These are phyloP conservation scores for Dendroctonus valens DNA, from an alignment of 1,140 invertebrate species.

Conservation along the genomic window DNA sequence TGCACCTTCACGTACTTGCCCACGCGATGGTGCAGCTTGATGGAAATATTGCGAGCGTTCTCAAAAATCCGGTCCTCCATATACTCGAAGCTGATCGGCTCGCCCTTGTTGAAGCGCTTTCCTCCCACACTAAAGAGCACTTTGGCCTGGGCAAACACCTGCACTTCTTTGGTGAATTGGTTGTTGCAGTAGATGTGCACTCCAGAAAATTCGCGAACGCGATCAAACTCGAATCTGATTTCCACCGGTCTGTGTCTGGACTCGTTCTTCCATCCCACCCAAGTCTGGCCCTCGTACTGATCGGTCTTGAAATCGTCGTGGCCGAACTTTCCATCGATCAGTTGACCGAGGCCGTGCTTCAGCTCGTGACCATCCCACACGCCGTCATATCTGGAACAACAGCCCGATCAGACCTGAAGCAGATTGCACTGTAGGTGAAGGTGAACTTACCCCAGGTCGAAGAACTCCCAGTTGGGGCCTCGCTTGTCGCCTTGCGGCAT, in stretches of 20 bases:
- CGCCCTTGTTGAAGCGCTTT: conserved; percentile 60
- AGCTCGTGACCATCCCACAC: conserved; percentile 55
- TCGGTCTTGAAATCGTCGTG: conserved; percentile 72
- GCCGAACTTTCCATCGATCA: conserved; percentile 67
- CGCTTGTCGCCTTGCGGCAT: conserved; percentile 80
- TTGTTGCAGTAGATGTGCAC: conserved; percentile 82
- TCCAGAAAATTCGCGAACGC: conserved; percentile 80
- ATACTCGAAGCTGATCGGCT: conserved; percentile 59
- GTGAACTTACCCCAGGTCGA: conserved; percentile 61
- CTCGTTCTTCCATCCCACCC: conserved; percentile 93
- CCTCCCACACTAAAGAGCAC: conserved; percentile 71
- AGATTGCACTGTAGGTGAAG: background rate
- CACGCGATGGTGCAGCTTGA: conserved; percentile 72
- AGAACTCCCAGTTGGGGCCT: conserved; percentile 70
- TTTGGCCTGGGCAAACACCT: conserved; percentile 65
- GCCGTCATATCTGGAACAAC: conserved; percentile 65
- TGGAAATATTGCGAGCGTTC: conserved; percentile 65
- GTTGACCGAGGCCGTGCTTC: conserved; percentile 78
- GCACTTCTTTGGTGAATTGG: conserved; percentile 76
- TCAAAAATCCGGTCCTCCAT: conserved; percentile 64
- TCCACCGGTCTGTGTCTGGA: conserved; percentile 65
- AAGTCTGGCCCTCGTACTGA: conserved; percentile 67
- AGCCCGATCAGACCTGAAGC: no score
- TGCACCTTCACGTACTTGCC: conserved; percentile 76
- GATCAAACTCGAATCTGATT: conserved; percentile 85